phyloP scores from a whole-genome alignment of 2,888 invertebrate species.

The Drosophila koepferae region DNA sequence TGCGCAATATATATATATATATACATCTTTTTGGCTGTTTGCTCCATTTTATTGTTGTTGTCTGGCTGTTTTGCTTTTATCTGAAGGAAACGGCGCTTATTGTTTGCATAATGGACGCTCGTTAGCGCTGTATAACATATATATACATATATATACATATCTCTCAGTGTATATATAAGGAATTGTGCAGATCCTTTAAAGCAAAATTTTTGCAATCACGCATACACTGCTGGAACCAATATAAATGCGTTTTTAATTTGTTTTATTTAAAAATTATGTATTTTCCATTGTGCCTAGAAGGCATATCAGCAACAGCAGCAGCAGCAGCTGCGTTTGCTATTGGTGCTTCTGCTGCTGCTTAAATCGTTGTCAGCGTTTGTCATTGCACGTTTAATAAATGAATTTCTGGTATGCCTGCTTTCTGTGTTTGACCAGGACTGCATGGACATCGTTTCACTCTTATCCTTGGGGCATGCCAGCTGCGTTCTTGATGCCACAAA shows the following conservation, averaged over 20 bases:
- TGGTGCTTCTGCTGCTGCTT: slow-evolving; percentile 2
- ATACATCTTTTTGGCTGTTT: slow-evolving; percentile 47
- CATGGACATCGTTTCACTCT: slow-evolving; percentile 21
- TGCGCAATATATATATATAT: slow-evolving; percentile 54
- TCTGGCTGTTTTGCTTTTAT: slow-evolving; percentile 58
- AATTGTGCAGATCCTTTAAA: slow-evolving; percentile 26
- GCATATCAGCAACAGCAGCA: slow-evolving; percentile 24
- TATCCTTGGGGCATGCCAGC: slow-evolving; percentile 41
- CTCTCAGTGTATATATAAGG: slow-evolving; percentile 14
- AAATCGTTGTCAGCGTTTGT: slow-evolving; percentile 38
- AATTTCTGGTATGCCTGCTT: slow-evolving; percentile 47
- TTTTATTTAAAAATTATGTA: slow-evolving; percentile 49
- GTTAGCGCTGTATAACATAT: slow-evolving; percentile 64
- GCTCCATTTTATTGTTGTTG: slow-evolving; percentile 30
- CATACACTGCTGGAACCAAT: slow-evolving; percentile 79
- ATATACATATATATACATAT: slow-evolving; percentile 1
- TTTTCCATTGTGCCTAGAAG: slow-evolving; percentile 22
- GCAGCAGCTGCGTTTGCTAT: background rate
- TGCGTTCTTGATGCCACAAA: slow-evolving; percentile 43
- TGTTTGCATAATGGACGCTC: slow-evolving; percentile 82
- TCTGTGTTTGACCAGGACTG: slow-evolving; percentile 25
- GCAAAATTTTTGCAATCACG: slow-evolving; percentile 32
- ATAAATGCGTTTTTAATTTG: slow-evolving; percentile 85
- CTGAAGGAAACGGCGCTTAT: slow-evolving; percentile 76
- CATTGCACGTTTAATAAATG: slow-evolving; percentile 78